Percentiles rank a stretch among this genome's conserved stretches.
These are phyloP conservation scores for Glaucomys volans DNA, from an alignment of 2,113 vertebrate species.

Conservation along the genomic window DNA sequence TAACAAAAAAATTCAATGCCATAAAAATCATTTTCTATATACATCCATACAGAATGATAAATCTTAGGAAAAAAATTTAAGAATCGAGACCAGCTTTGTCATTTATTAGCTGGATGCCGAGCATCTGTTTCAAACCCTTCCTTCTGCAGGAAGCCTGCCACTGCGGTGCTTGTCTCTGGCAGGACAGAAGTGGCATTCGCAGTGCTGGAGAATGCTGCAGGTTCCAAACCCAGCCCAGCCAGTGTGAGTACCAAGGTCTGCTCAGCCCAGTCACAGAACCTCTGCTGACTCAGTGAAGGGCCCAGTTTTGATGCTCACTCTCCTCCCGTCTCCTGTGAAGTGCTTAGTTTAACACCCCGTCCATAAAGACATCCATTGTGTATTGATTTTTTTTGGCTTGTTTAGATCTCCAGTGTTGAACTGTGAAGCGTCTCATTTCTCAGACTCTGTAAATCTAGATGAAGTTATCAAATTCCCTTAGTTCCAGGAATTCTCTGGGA, in stretches of 20 bases:
- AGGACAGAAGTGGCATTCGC: neutral
- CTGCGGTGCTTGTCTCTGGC: too few relatives aligned
- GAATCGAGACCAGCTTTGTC: neutral
- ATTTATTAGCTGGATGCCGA: neutral
- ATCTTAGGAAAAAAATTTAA: neutral
- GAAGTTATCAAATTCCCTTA: constrained; percentile 54
- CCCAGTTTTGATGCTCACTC: too few relatives aligned
- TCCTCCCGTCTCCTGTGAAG: neutral
- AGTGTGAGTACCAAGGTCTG: too few relatives aligned
- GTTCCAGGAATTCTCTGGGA: constrained; percentile 70
- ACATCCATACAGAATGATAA: neutral
- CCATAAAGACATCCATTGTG: constrained; percentile 8
- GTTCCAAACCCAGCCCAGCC: too few relatives aligned
- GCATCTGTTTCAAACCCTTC: neutral
- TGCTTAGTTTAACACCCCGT: neutral
- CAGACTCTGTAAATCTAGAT: constrained; percentile 58
- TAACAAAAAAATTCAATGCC: neutral
- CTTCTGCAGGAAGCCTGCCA: neutral
- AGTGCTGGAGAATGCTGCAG: neutral
- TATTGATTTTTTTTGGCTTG: neutral
- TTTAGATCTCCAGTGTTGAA: constrained; percentile 47
- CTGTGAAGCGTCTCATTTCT: constrained; percentile 28
- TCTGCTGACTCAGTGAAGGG: neutral
- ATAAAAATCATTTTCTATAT: neutral
- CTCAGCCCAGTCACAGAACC: neutral